phyloP scores from a whole-genome alignment of 1,140 invertebrate genomes.

The Hydropsyche tenuis region DNA sequence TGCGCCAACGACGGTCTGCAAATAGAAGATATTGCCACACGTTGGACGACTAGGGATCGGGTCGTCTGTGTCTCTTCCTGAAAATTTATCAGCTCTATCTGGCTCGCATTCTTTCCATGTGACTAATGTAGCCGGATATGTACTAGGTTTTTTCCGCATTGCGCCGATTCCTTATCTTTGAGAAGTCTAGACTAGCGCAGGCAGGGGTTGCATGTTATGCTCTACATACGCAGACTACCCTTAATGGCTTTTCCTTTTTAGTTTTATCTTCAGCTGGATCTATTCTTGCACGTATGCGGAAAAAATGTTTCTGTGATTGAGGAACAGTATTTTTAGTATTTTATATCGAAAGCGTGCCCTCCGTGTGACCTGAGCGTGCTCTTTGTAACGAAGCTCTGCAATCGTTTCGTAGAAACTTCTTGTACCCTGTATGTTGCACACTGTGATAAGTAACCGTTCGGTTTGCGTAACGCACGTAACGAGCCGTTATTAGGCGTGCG shows the following conservation, averaged over 20 bases:
- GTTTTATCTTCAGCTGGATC: no score
- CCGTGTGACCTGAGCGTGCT: no score
- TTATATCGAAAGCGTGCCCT: no score
- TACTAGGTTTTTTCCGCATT: background rate
- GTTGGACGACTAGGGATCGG: background rate
- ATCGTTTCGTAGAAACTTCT: no score
- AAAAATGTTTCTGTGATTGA: background rate
- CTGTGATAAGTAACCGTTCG: no score
- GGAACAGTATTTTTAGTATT: no score
- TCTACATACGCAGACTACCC: slow-evolving; percentile 23
- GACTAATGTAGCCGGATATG: slow-evolving; percentile 1
- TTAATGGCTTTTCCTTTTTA: no score
- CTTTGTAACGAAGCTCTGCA: no score
- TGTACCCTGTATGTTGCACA: no score
- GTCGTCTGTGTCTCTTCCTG: slow-evolving; percentile 26
- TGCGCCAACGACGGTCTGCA: background rate
- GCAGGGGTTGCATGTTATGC: background rate
- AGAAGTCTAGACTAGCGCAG: slow-evolving; percentile 23
- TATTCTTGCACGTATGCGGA: no score
- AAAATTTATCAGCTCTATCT: slow-evolving; percentile 21
- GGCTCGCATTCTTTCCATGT: slow-evolving; percentile 17
- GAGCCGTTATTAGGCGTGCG: no score
- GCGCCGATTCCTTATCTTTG: background rate
- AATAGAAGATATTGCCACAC: slow-evolving; percentile 41
- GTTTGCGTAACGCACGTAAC: no score